These are phyloP conservation scores for Spatulosminthurus flaviceps DNA, from an alignment of 2,888 invertebrate genomes.

Conservation along the genomic window DNA sequence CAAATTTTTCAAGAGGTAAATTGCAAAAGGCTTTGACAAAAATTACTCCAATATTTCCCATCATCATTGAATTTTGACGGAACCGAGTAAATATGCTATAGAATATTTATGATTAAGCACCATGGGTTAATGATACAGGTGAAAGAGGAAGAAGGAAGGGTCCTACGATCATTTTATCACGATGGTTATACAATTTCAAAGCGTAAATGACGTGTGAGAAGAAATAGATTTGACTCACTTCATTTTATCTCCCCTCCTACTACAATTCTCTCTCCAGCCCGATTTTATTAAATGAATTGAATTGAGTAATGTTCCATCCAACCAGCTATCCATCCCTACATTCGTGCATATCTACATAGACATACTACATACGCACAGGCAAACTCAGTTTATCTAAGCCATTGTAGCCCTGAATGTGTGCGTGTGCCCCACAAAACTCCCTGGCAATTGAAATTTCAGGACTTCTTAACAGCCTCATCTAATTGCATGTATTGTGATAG, in stretches of 20 bases:
- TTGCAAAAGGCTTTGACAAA: too few relatives aligned
- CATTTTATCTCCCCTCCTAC: background rate
- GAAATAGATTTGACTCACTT: background rate
- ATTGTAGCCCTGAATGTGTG: background rate
- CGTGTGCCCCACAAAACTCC: constrained; percentile 9
- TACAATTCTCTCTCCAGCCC: constrained; percentile 13
- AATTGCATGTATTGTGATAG: constrained; percentile 38
- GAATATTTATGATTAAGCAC: background rate
- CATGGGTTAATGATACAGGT: constrained; percentile 38
- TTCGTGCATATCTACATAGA: too few relatives aligned
- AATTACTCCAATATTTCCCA: too few relatives aligned
- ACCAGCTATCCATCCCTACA: too few relatives aligned
- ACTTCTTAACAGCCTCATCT: constrained; percentile 37
- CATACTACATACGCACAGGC: too few relatives aligned
- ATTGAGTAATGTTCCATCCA: background rate
- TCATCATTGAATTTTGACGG: too few relatives aligned
- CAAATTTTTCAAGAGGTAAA: too few relatives aligned
- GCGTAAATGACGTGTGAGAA: constrained; percentile 1
- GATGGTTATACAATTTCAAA: constrained; percentile 22
- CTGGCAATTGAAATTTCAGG: background rate
- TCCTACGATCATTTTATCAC: background rate
- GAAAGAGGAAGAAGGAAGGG: constrained; percentile 26
- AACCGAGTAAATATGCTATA: too few relatives aligned
- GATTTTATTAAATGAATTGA: constrained; percentile 2
- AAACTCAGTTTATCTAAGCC: background rate